Percentiles rank a stretch among this genome's conserved stretches.
Evolutionary conservation across 2,797 vertebrate genomes (phyloP).

Genomic region (Esox masquinongy): DNA sequence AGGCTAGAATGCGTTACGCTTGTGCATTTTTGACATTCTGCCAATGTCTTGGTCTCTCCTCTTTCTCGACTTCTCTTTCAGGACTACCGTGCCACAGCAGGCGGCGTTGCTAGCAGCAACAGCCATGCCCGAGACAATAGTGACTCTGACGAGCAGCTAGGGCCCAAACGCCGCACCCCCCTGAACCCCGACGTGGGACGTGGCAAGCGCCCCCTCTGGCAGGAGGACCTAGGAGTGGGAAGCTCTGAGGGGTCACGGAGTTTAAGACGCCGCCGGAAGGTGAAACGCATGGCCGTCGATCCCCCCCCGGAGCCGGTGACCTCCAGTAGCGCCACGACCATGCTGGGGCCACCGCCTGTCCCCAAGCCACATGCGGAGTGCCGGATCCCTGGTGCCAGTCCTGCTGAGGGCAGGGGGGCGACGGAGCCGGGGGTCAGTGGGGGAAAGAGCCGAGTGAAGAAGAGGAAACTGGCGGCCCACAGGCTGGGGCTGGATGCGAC

Average conservation of each 20-base stretch:
- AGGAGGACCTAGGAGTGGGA: conserved; percentile 82
- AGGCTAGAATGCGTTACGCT: not conserved
- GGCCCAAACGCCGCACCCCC: conserved; percentile 87
- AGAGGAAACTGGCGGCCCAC: conserved; percentile 83
- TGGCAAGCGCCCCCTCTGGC: conserved; percentile 89
- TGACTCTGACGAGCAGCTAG: conserved; percentile 94
- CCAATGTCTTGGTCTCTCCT: not conserved
- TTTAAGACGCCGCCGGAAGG: conserved; percentile 88
- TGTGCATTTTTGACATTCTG: not conserved
- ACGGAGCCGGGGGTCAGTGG: conserved; percentile 69
- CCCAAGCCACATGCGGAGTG: conserved; percentile 78
- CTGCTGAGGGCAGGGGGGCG: conserved; percentile 67
- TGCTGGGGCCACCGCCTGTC: conserved; percentile 76
- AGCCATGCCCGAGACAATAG: conserved; percentile 88
- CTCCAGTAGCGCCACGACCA: conserved; percentile 59
- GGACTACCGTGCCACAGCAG: conserved; percentile 83
- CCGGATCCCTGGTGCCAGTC: conserved; percentile 73
- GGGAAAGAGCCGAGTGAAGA: conserved; percentile 87
- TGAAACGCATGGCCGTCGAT: conserved; percentile 97
- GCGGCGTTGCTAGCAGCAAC: conserved; percentile 72
- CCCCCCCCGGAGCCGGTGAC: conserved; percentile 78
- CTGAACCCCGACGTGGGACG: conserved; percentile 80
- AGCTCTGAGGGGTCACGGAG: conserved; percentile 80
- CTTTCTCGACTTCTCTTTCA: conserved; percentile 45
- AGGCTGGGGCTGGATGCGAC: conserved; percentile 80